Evolutionary conservation across 2,113 vertebrate genomes (phyloP).

Genomic region (Galbula dea): DNA sequence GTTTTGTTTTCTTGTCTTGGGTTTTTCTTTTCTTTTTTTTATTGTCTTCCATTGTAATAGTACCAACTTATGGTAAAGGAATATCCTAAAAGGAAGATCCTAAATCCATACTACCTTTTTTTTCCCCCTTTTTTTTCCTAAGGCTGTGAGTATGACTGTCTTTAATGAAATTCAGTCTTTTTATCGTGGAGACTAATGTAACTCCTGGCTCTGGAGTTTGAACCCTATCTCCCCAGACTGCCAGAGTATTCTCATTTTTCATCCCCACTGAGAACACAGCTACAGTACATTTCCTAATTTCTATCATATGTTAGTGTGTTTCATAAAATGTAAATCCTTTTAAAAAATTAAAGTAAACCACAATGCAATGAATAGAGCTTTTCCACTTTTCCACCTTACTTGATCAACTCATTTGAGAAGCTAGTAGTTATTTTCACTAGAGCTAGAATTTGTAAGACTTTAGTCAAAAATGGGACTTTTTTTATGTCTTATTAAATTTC

Average conservation of each 20-base stretch:
- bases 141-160: not conserved
- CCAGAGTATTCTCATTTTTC: slow-evolving; percentile 47
- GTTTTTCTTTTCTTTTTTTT: not conserved
- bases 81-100: not conserved
- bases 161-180: slow-evolving; percentile 6
- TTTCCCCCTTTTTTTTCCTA: not conserved
- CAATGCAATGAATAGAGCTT: not conserved
- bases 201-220: not conserved
- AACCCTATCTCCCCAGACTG: not conserved
- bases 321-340: not conserved
- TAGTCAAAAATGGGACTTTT: slow-evolving; percentile 63
- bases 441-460: slow-evolving; percentile 44
- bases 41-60: not conserved
- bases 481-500: slow-evolving; percentile 70
- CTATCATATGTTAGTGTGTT: slow-evolving; percentile 1
- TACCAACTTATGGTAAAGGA: not conserved
- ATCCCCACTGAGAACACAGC: slow-evolving; percentile 18
- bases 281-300: slow-evolving; percentile 43
- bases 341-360: not conserved
- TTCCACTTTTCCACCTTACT: not conserved
- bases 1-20: too few species aligned
- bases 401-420: not conserved
- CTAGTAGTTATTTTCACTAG: slow-evolving; percentile 28
- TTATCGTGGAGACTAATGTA: not conserved
- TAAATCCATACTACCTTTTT: not conserved